Evolutionary conservation across 2,113 vertebrate genomes (phyloP).

Genomic region (Thamnophis sirtalis): DNA sequence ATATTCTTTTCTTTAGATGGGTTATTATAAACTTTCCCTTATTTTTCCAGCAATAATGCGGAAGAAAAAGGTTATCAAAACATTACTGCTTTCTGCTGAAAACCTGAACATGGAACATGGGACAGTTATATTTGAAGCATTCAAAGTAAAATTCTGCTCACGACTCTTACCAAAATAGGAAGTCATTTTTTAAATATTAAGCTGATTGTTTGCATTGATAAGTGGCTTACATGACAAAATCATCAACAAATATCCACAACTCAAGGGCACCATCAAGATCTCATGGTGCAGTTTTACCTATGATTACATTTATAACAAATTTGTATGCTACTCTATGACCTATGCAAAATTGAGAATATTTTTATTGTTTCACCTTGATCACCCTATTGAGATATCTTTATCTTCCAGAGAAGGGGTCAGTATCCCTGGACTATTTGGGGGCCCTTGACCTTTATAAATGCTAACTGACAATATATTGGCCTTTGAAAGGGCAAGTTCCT

Average conservation of each 20-base stretch:
- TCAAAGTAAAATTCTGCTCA: neutral
- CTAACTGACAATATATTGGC: conserved; percentile 15
- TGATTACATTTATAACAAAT: conserved; percentile 8
- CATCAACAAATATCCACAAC: neutral
- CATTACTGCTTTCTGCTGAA: neutral
- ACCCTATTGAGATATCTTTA: neutral
- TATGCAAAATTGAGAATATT: neutral
- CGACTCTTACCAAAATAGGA: neutral
- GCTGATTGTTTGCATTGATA: neutral
- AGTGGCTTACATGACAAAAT: neutral
- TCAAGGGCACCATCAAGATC: neutral
- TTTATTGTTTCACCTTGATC: neutral
- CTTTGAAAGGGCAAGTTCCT: conserved; percentile 17
- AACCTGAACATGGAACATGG: neutral
- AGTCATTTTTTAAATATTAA: neutral
- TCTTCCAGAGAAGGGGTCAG: neutral
- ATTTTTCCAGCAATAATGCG: neutral
- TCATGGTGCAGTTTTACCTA: neutral
- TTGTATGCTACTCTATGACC: neutral
- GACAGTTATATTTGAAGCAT: neutral
- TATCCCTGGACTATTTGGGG: neutral
- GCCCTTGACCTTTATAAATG: conserved; percentile 17
- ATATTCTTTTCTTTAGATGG: neutral
- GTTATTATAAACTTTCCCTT: neutral
- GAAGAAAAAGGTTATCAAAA: neutral